Evolutionary conservation across 2,797 vertebrate species (phyloP), one percentile per base, ranked within the genome.

Genomic region (Tragelaphus oryx): DNA sequence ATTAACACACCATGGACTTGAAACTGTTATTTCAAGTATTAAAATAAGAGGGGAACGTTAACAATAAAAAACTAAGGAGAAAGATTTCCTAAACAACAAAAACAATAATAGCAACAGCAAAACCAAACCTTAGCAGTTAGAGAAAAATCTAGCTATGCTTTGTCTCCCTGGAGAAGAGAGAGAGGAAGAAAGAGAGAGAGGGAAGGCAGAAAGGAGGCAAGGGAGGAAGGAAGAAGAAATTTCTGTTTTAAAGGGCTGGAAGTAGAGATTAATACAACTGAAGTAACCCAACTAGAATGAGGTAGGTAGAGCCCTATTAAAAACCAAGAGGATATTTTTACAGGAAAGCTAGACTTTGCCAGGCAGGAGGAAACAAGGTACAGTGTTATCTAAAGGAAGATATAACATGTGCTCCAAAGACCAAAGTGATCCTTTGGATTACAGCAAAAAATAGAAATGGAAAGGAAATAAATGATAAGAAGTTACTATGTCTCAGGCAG

Each of bases 291-390:
- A 2, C 22, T 62, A 11, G 13, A 86, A 59, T 46, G n/a, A 37
- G n/a, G 2, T 11, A 87, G 18, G 8, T 20, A 60, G 2, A 92
- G 1, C 22, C 4, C 5, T 76, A 6, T 54, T 85, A 59, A 95
- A 93, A 93, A 89, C 54, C 12, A 87, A 3, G 16, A 78, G 4
- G 12, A 30, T 33, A 1, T 55, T 95, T 92, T 78, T 12, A 50
- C 5, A 65, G 3, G 14, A 96, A 90, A 4, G 6, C 14, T 59
- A 52, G 26, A 44, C 37, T 80, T 87, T 54, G 2, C 7, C 48
- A 84, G 79, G 94, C 33, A 60, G 48, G 0, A 1, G 18, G 20
- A 85, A 12, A 6, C 0, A 0, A 6, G 18, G 5, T 5, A 24
- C 8, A 54, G 7, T 22, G 4, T 54, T 0, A 24, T 24, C 30